Conservation (phyloP, 2,797 vertebrate species). For the Coregonus sp. region DNA sequence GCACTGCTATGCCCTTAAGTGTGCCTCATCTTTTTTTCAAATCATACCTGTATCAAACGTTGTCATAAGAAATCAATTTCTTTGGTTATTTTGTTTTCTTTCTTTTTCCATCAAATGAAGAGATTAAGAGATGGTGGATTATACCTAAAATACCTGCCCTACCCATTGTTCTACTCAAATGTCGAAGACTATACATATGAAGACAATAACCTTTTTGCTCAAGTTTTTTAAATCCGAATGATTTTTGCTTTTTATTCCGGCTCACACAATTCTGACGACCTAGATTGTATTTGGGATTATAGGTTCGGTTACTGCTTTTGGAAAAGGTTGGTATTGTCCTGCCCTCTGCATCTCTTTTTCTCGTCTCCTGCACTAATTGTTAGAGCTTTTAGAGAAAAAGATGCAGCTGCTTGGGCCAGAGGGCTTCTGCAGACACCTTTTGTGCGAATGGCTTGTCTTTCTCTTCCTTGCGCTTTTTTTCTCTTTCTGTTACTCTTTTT, state of each 20-base stretch:
- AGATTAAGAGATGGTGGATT: constrained; percentile 72
- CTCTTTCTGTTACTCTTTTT: constrained; percentile 8
- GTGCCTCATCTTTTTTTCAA: constrained; percentile 43
- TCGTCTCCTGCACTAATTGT: constrained; percentile 60
- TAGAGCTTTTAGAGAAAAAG: constrained; percentile 49
- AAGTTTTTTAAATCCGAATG: constrained; percentile 19
- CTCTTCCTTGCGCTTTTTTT: constrained; percentile 6
- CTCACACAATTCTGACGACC: constrained; percentile 93
- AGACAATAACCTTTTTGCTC: constrained; percentile 55
- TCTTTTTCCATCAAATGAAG: constrained; percentile 67
- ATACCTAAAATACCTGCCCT: constrained; percentile 58
- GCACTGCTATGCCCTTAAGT: constrained; percentile 28
- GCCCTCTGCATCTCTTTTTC: constrained; percentile 94
- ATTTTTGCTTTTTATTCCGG: constrained; percentile 77
- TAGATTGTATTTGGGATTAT: constrained; percentile 92
- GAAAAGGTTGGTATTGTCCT: constrained; percentile 99
- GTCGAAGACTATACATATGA: constrained; percentile 67
- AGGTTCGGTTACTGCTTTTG: constrained; percentile 98
- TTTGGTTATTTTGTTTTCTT: constrained; percentile 53
- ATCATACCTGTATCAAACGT: constrained; percentile 45
- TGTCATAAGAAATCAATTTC: constrained; percentile 50
- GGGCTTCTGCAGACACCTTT: constrained; percentile 26
- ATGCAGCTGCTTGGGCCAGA: constrained; percentile 36
- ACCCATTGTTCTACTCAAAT: constrained; percentile 57
- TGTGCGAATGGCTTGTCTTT: constrained; percentile 28